phyloP scores from a whole-genome alignment of 2,113 vertebrate species.

The Silurus meridionalis region DNA sequence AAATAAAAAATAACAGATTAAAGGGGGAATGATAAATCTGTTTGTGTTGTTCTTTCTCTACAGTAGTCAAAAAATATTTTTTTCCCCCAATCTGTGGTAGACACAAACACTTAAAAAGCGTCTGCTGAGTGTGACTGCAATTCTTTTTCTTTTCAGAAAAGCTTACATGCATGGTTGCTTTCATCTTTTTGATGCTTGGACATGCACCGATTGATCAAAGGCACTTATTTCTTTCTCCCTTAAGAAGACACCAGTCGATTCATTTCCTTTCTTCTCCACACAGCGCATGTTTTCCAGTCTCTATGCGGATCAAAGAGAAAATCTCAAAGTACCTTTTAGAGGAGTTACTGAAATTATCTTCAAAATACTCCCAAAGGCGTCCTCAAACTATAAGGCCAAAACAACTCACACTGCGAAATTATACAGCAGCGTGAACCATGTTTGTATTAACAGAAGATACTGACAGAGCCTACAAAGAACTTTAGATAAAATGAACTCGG shows the following conservation, averaged over 20 bases:
- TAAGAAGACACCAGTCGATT: constrained; percentile 55
- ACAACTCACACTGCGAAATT: constrained; percentile 14
- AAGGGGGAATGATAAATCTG: constrained; percentile 13
- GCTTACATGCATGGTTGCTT: constrained; percentile 35
- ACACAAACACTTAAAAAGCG: constrained; percentile 44
- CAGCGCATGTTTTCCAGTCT: constrained; percentile 33
- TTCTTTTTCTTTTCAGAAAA: constrained; percentile 40
- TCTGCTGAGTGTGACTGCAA: constrained; percentile 38
- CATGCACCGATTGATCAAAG: constrained; percentile 52
- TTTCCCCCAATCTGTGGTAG: constrained; percentile 5
- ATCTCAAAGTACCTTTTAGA: constrained; percentile 45
- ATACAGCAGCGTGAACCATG: background rate
- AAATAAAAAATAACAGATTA: background rate
- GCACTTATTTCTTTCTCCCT: constrained; percentile 44
- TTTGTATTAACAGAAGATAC: constrained; percentile 15
- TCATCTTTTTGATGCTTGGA: constrained; percentile 48
- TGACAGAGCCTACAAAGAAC: constrained; percentile 8
- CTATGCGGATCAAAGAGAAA: constrained; percentile 44
- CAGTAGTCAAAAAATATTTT: background rate
- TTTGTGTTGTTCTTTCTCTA: background rate
- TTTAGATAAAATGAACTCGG: background rate
- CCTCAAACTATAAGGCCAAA: constrained; percentile 27
- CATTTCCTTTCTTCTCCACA: constrained; percentile 42
- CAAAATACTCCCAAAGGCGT: constrained; percentile 32
- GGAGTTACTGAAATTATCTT: constrained; percentile 43